Conservation (phyloP, 2,113 vertebrate genomes). For the Sciurus niger region DNA sequence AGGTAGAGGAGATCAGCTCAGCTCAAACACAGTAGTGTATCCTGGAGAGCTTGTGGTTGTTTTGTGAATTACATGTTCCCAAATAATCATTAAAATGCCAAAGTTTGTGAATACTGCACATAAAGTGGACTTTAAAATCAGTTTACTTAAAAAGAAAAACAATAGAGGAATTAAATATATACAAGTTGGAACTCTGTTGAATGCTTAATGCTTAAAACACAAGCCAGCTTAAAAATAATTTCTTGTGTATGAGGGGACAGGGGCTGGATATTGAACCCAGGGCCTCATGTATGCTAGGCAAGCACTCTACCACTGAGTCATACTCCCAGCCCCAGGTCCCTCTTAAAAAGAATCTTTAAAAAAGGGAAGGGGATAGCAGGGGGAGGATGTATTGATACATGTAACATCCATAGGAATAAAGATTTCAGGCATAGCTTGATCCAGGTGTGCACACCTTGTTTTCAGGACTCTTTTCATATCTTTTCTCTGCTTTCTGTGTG, state of each 20-base stretch:
- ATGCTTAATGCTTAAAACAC: neutral
- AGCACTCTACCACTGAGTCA: too few species aligned
- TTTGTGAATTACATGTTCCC: slow-evolving; percentile 14
- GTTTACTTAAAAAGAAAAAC: neutral
- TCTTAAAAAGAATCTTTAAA: neutral
- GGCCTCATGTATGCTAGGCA: too few species aligned
- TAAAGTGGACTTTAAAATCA: neutral
- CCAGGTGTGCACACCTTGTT: neutral
- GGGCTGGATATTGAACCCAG: too few species aligned
- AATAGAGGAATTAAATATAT: neutral
- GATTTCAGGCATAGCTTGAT: neutral
- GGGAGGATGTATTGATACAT: neutral
- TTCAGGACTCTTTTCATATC: neutral
- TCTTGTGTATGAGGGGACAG: neutral
- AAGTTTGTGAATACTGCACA: slow-evolving; percentile 22
- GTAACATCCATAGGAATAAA: neutral
- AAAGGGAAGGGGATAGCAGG: neutral
- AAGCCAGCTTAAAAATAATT: slow-evolving; percentile 16
- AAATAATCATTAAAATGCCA: neutral
- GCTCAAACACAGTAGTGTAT: neutral
- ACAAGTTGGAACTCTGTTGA: neutral
- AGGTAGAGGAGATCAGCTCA: neutral
- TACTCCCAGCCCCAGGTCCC: too few species aligned
- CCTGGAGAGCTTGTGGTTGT: neutral
- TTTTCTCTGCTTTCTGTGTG: neutral